Conservation (phyloP, 2,888 invertebrate genomes). For the Himalopsyche japonica region DNA sequence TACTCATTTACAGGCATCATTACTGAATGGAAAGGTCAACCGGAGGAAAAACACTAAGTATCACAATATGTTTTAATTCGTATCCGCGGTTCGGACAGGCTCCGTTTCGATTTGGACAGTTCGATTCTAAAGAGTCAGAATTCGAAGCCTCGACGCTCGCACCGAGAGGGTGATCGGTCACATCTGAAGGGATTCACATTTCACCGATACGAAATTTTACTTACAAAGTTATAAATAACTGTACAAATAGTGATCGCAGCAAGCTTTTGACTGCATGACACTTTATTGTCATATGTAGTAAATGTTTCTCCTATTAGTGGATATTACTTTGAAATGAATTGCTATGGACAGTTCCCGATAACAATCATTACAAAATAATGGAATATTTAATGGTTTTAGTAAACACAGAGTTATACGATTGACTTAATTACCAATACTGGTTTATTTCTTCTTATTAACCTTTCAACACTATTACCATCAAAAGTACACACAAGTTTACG, state of each 20-base stretch:
- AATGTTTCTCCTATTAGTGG: not conserved
- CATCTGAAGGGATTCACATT: not conserved
- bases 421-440: not conserved
- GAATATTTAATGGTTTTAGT: not conserved
- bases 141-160: not conserved
- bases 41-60: not conserved
- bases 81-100: not conserved
- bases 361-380: not conserved
- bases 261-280: not conserved
- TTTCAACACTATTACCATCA: too few species aligned
- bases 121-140: not conserved
- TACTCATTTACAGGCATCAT: constrained; percentile 5
- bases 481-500: too few species aligned
- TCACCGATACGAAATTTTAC: not conserved
- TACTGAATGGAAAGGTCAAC: not conserved
- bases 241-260: constrained; percentile 1
- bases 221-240: not conserved
- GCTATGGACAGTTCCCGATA: not conserved
- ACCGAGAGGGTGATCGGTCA: not conserved
- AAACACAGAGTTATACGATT: not conserved
- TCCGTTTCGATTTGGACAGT: not conserved
- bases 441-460: too few species aligned
- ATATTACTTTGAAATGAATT: not conserved
- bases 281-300: constrained; percentile 7
- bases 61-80: constrained; percentile 8